Percentiles rank a stretch among this genome's conserved stretches.
These are phyloP conservation scores for Rhincodon typus DNA, from an alignment of 2,797 vertebrate species.

Conservation along the genomic window DNA sequence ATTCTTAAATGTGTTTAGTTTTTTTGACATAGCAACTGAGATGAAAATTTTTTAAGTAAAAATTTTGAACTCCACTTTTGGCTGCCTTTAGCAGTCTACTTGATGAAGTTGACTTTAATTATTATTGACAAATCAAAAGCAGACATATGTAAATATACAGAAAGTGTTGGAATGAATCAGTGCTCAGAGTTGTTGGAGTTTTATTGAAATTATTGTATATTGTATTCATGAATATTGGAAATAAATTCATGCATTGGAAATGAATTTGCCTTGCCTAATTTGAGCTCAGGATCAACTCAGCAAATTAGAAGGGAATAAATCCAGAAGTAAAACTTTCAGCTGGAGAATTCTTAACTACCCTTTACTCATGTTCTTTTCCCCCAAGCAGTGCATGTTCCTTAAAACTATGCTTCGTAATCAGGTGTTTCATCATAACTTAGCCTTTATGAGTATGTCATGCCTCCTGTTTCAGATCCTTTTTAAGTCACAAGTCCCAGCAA, in stretches of 20 bases:
- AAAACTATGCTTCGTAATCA: neutral
- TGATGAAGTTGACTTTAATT: neutral
- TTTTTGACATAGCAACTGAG: neutral
- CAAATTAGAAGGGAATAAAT: neutral
- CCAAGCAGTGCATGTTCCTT: neutral
- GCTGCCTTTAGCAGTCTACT: neutral
- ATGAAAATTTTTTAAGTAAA: neutral
- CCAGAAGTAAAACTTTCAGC: neutral
- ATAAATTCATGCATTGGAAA: neutral
- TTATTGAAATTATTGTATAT: neutral
- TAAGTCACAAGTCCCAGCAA: neutral
- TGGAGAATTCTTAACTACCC: neutral
- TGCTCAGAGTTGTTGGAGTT: neutral
- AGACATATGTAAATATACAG: neutral
- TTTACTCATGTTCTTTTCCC: neutral
- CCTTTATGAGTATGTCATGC: neutral
- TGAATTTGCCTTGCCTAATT: neutral
- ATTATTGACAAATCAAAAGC: neutral
- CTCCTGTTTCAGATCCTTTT: neutral
- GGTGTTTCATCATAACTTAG: neutral
- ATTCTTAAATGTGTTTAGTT: conserved; percentile 15
- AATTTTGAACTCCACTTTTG: neutral
- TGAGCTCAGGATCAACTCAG: neutral
- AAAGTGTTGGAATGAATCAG: neutral
- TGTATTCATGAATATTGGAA: neutral